Evolutionary conservation across 2,888 invertebrate genomes (phyloP), one percentile per base, ranked within the genome.

Genomic region (Pyrrhosoma nymphula): DNA sequence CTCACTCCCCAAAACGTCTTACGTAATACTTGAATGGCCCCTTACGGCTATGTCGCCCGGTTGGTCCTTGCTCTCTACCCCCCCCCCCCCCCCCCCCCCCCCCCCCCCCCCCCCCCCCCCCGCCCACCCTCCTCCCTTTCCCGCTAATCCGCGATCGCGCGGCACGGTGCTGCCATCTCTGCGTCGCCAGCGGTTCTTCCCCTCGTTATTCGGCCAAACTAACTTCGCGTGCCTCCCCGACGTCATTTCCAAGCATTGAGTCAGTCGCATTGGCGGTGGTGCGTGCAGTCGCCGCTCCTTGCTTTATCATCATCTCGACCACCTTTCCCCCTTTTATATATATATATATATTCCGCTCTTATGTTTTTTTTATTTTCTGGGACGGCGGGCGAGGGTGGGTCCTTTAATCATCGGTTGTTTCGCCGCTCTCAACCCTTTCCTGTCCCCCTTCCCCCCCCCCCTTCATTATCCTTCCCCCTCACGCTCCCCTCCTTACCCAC

Each of bases 351-450:
- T 20, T 20, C 60, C 60, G 16, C 20, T 35, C 16, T 82, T 35
- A 26, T n/a, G 69, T 82, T 35, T 69, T 69, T n/a, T 8, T 69
- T 69, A 20, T 82, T 82, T 82, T 82, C 12, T 35, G 35, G 82
- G 35, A 3, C 69, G 69, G 69, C 69, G 69, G 69, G 35, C 82
- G 69, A 69, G 69, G 69, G 69, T 12, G 69, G 69, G 69, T 69
- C 69, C 35, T 35, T 82, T 82, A 82, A 82, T 82, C 82, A 35
- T 82, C 35, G 82, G 82, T 82, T 82, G 82, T 82, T 82, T 82
- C 82, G 26, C 89, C 47, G 14, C 89, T 6, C 89, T 6, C 56
- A 14, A n/a, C 89, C 89, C 23, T 89, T 56, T 56, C 89, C 23
- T 23, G 20, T 14, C 89, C 47, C 56, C 39, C 30, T 63, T 63